Conservation (phyloP, 2,888 invertebrate genomes). For the Apeira syringaria region DNA sequence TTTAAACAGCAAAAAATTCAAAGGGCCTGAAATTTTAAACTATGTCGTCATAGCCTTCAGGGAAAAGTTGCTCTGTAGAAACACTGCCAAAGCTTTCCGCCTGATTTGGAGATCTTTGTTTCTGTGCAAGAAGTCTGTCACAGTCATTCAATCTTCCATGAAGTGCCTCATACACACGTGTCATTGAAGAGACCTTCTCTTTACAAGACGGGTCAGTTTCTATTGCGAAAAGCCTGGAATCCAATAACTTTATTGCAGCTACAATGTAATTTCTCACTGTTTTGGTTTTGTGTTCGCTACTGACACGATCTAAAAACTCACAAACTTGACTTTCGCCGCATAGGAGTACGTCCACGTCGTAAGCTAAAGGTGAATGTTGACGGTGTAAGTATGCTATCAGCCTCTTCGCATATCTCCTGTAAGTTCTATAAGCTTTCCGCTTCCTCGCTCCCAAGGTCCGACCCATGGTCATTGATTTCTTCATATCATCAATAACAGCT, state of each 20-base stretch:
- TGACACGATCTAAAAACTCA: slow-evolving; percentile 72
- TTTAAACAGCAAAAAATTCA: neutral
- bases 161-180: slow-evolving; percentile 71
- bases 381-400: slow-evolving; percentile 74
- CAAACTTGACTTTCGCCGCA: slow-evolving; percentile 78
- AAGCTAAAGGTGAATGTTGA: slow-evolving; percentile 77
- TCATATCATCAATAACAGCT: slow-evolving; percentile 81
- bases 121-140: slow-evolving; percentile 67
- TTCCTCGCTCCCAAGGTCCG: slow-evolving; percentile 72
- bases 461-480: slow-evolving; percentile 80
- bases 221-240: slow-evolving; percentile 76
- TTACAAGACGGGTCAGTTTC: slow-evolving; percentile 78
- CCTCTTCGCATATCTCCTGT: slow-evolving; percentile 75
- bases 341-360: slow-evolving; percentile 75
- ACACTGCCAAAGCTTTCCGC: slow-evolving; percentile 58
- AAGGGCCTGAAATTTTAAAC: slow-evolving; percentile 41
- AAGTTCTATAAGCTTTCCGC: slow-evolving; percentile 75
- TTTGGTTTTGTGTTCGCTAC: slow-evolving; percentile 75
- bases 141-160: slow-evolving; percentile 74
- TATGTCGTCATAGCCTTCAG: slow-evolving; percentile 62
- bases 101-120: slow-evolving; percentile 51
- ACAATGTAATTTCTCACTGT: slow-evolving; percentile 78
- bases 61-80: slow-evolving; percentile 66
- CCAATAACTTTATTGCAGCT: slow-evolving; percentile 75
- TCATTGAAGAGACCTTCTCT: slow-evolving; percentile 78